Percentiles rank a stretch among this genome's conserved stretches.
Evolutionary conservation across 2,888 invertebrate genomes (phyloP).

Genomic region (Acleris sparsana): DNA sequence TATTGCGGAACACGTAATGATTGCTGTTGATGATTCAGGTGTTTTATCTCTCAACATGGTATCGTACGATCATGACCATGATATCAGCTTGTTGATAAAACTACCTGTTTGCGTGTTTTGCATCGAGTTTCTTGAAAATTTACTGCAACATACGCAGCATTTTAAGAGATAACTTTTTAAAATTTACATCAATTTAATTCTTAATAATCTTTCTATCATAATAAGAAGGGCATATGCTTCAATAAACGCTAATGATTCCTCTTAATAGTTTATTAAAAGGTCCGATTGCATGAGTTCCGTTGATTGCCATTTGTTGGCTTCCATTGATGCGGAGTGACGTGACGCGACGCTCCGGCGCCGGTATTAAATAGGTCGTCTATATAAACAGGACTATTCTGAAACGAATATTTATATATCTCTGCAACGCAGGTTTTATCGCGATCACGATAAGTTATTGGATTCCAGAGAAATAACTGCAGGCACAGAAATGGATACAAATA

Average conservation of each 20-base stretch:
- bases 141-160: neutral
- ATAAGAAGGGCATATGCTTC: slow-evolving; percentile 13
- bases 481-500: no score
- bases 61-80: slow-evolving; percentile 10
- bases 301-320: slow-evolving; percentile 72
- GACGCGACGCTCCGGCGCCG: slow-evolving; percentile 71
- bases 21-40: neutral
- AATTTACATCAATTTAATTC: neutral
- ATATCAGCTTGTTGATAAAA: slow-evolving; percentile 12
- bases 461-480: no score
- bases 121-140: neutral
- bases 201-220: slow-evolving; percentile 1
- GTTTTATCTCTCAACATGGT: neutral
- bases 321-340: slow-evolving; percentile 73
- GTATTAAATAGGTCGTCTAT: slow-evolving; percentile 21
- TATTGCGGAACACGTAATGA: neutral
- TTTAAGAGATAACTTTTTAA: no score
- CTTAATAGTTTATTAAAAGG: slow-evolving; percentile 42
- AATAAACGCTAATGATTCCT: slow-evolving; percentile 28
- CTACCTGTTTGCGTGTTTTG: slow-evolving; percentile 6
- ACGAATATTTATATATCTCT: neutral
- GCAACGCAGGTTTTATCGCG: neutral
- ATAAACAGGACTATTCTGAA: slow-evolving; percentile 5
- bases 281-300: slow-evolving; percentile 52
- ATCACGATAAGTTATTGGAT: no score